Evolutionary conservation across 2,888 invertebrate species (phyloP).

Genomic region (Drosophila setosimentum): DNA sequence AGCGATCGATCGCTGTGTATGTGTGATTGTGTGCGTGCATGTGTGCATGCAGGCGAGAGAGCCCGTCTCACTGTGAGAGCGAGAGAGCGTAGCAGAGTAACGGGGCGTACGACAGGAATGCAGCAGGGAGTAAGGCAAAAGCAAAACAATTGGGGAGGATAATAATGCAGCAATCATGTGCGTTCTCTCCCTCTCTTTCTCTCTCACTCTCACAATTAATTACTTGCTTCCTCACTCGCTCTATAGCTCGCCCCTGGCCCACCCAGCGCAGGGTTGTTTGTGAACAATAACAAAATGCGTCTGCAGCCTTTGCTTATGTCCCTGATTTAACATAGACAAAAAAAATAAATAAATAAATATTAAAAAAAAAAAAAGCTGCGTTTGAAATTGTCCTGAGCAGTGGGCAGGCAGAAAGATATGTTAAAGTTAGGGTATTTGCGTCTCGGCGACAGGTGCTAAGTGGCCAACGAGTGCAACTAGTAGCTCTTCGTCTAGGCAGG

Average conservation of each 20-base stretch:
- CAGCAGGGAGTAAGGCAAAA: slow-evolving; percentile 28
- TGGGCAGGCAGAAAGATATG: neutral
- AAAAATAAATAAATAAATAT: neutral
- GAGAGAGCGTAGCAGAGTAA: slow-evolving; percentile 47
- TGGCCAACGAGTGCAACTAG: slow-evolving; percentile 52
- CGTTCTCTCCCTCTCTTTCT: neutral
- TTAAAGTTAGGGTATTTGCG: neutral
- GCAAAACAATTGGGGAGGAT: slow-evolving; percentile 53
- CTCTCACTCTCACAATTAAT: neutral
- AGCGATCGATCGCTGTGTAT: slow-evolving; percentile 21
- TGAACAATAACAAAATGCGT: slow-evolving; percentile 3
- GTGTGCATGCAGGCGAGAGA: slow-evolving; percentile 13
- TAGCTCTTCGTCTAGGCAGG: slow-evolving; percentile 58
- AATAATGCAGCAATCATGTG: slow-evolving; percentile 44
- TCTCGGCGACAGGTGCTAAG: slow-evolving; percentile 67
- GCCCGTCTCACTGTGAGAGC: slow-evolving; percentile 7
- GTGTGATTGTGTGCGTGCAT: slow-evolving; percentile 3
- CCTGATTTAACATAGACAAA: slow-evolving; percentile 15
- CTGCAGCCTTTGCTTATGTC: slow-evolving; percentile 6
- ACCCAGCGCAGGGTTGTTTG: slow-evolving; percentile 41
- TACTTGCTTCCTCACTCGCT: slow-evolving; percentile 4
- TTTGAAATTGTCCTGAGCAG: slow-evolving; percentile 10
- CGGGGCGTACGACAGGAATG: slow-evolving; percentile 54
- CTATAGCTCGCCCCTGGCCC: slow-evolving; percentile 19
- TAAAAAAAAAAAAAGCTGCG: neutral